Evolutionary conservation across 2,888 invertebrate species (phyloP).

Genomic region (Diarsia mendica): DNA sequence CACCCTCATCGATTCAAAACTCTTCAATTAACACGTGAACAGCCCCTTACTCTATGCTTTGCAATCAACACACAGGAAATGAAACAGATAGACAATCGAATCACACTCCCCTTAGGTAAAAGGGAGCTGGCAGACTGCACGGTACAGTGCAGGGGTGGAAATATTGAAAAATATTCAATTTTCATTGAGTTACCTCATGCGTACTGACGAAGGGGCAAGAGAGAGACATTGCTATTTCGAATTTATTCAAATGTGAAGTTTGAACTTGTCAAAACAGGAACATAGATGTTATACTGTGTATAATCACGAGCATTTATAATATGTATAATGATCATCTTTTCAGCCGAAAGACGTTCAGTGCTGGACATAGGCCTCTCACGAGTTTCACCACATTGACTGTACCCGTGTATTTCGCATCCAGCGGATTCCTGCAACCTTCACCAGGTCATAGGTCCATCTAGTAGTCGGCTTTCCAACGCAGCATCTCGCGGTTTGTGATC

Average conservation of each 20-base stretch:
- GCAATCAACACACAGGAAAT: conserved; percentile 68
- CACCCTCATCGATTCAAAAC: conserved; percentile 14
- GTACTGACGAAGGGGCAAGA: not conserved
- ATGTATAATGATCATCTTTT: too few species aligned
- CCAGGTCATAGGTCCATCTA: too few species aligned
- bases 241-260: not conserved
- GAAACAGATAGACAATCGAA: conserved; percentile 66
- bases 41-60: conserved; percentile 34
- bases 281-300: too few species aligned
- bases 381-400: too few species aligned
- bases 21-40: conserved; percentile 48
- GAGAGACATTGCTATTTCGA: not conserved
- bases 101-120: conserved; percentile 46
- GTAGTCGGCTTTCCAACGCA: too few species aligned
- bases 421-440: too few species aligned
- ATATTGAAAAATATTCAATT: conserved; percentile 8
- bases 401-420: too few species aligned
- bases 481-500: too few species aligned
- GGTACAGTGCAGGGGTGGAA: conserved; percentile 34
- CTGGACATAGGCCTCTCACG: too few species aligned
- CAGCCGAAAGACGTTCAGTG: too few species aligned
- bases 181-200: not conserved
- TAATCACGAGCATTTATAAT: too few species aligned
- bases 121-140: conserved; percentile 51
- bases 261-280: not conserved